Evolutionary conservation across 2,888 invertebrate genomes (phyloP).

Genomic region (Cheilosia variabilis): DNA sequence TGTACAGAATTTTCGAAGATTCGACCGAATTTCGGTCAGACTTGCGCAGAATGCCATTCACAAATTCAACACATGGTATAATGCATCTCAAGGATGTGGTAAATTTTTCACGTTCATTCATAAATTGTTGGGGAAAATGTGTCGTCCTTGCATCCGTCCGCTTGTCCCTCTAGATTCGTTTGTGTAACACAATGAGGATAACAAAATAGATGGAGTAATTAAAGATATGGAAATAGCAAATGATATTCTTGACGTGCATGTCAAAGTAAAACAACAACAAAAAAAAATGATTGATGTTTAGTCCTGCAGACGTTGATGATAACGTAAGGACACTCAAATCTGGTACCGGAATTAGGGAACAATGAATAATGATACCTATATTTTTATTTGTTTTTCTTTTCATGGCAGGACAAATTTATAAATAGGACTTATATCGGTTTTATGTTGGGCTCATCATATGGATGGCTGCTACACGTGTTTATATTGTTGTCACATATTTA

Average conservation of each 20-base stretch:
- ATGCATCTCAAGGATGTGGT: constrained; percentile 6
- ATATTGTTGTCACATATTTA: no score
- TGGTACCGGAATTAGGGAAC: not conserved
- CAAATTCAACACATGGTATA: constrained; percentile 38
- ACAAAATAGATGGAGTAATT: constrained; percentile 52
- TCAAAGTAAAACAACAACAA: constrained; percentile 1
- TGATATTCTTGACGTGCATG: constrained; percentile 26
- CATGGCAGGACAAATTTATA: not conserved
- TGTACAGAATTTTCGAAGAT: constrained; percentile 62
- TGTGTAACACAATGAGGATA: not conserved
- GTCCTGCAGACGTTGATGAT: not conserved
- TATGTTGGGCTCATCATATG: not conserved
- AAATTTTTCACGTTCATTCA: constrained; percentile 62
- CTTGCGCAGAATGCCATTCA: constrained; percentile 36
- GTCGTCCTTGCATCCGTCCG: constrained; percentile 49
- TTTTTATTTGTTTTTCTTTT: not conserved
- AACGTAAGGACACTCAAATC: not conserved
- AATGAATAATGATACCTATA: constrained; percentile 21
- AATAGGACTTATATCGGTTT: not conserved
- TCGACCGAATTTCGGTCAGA: constrained; percentile 38
- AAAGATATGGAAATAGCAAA: constrained; percentile 23
- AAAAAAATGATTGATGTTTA: constrained; percentile 43
- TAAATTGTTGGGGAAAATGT: constrained; percentile 57
- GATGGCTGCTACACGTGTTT: not conserved
- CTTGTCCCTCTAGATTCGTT: constrained; percentile 6